A percentile compares a stretch with the other conserved stretches of the same genome.
These are phyloP conservation scores for Liposcelis brunnea DNA, from an alignment of 2,888 invertebrate species.

Conservation along the genomic window DNA sequence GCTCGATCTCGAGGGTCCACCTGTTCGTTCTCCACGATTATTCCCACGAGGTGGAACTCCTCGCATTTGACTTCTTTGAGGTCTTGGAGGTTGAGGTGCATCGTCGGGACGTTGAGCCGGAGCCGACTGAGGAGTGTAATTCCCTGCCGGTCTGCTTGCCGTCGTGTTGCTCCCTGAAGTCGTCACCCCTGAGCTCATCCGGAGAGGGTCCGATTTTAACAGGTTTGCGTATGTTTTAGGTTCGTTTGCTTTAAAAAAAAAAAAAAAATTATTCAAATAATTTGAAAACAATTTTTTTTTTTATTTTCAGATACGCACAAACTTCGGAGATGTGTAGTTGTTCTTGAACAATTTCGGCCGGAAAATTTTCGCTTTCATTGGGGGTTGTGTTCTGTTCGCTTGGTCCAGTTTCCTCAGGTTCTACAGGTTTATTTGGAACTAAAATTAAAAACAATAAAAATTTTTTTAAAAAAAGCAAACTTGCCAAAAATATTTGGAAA, in stretches of 20 bases:
- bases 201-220: constrained; percentile 34
- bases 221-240: constrained; percentile 80
- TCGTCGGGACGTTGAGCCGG: constrained; percentile 11
- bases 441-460: too few species aligned
- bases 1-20: constrained; percentile 20
- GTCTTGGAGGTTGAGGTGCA: constrained; percentile 8
- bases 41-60: neutral
- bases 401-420: neutral
- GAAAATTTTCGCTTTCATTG: too few species aligned
- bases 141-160: neutral
- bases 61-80: constrained; percentile 3
- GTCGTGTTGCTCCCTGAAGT: constrained; percentile 9
- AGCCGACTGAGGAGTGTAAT: constrained; percentile 10
- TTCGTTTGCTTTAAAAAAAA: constrained; percentile 36
- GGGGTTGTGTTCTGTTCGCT: neutral
- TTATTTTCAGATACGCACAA: neutral
- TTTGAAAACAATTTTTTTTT: constrained; percentile 20
- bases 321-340: too few species aligned
- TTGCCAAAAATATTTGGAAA: too few species aligned
- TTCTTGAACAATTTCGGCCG: too few species aligned
- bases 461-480: too few species aligned
- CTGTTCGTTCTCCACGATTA: constrained; percentile 10
- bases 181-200: constrained; percentile 10
- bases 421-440: neutral
- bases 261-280: constrained; percentile 12